Conservation (phyloP, 1,140 invertebrate species). For the Bombus pascuorum region DNA sequence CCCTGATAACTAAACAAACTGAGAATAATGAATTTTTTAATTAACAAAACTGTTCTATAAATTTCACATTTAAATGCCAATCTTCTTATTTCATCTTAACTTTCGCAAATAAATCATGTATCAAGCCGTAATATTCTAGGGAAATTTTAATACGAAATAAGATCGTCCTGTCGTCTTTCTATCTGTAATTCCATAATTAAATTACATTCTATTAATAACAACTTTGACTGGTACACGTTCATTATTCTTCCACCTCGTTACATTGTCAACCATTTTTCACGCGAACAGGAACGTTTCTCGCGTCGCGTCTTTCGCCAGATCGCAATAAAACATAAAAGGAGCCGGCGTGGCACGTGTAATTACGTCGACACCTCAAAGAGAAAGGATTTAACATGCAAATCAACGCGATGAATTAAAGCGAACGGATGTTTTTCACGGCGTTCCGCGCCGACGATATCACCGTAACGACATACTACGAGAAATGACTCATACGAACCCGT, state of each 20-base stretch:
- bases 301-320: neutral
- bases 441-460: slow-evolving; percentile 31
- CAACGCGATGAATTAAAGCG: slow-evolving; percentile 1
- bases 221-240: too few relatives aligned
- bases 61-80: too few relatives aligned
- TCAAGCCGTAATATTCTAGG: too few relatives aligned
- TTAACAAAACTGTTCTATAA: too few relatives aligned
- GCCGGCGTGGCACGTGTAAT: neutral
- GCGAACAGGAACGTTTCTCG: neutral
- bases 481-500: slow-evolving; percentile 35
- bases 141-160: too few relatives aligned
- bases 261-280: neutral
- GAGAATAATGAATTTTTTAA: too few relatives aligned
- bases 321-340: slow-evolving; percentile 9
- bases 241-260: neutral
- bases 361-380: slow-evolving; percentile 4
- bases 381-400: slow-evolving; percentile 29
- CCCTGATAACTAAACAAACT: too few relatives aligned
- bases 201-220: too few relatives aligned
- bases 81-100: too few relatives aligned
- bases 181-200: too few relatives aligned
- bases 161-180: too few relatives aligned
- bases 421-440: slow-evolving; percentile 41
- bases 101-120: too few relatives aligned
- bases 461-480: neutral